A percentile compares a stretch with the other conserved stretches of the same genome.
These are phyloP conservation scores for Callopanchax toddi DNA, from an alignment of 2,113 vertebrate genomes.

Conservation along the genomic window DNA sequence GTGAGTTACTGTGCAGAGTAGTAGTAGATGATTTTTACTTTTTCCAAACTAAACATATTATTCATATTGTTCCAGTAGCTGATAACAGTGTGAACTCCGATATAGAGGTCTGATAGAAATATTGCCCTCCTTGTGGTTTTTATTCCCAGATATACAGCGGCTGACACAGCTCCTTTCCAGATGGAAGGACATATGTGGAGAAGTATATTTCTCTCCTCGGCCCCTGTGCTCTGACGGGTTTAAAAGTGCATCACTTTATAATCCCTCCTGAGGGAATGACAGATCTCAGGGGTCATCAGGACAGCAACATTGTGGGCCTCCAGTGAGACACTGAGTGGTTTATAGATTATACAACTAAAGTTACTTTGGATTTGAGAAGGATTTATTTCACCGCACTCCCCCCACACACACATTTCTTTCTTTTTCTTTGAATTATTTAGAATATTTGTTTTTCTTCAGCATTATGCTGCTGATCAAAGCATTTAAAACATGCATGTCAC, in stretches of 20 bases:
- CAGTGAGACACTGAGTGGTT: conserved; percentile 2
- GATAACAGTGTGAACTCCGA: conserved; percentile 13
- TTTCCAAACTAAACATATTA: conserved; percentile 8
- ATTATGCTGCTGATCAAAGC: no score
- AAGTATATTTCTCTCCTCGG: conserved; percentile 33
- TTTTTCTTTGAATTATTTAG: no score
- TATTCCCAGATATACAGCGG: conserved; percentile 18
- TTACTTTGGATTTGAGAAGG: neutral
- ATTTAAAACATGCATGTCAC: no score
- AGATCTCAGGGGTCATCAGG: conserved; percentile 24
- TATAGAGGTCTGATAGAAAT: conserved; percentile 18
- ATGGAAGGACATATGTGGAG: conserved; percentile 34
- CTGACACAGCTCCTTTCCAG: conserved; percentile 1
- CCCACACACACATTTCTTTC: no score
- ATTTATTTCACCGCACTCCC: neutral
- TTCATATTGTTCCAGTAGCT: conserved; percentile 1
- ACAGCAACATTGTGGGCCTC: conserved; percentile 20
- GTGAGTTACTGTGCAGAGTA: conserved; percentile 4
- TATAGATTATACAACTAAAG: conserved; percentile 7
- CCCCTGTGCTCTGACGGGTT: conserved; percentile 33
- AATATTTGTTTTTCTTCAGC: no score
- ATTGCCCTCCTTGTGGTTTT: conserved; percentile 12
- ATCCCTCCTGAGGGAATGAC: conserved; percentile 32
- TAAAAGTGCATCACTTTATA: conserved; percentile 29
- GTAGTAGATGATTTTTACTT: conserved; percentile 11